Base-by-base conservation (phyloP, 2,888 invertebrate species). In the Pristionchus japonicus region DNA sequence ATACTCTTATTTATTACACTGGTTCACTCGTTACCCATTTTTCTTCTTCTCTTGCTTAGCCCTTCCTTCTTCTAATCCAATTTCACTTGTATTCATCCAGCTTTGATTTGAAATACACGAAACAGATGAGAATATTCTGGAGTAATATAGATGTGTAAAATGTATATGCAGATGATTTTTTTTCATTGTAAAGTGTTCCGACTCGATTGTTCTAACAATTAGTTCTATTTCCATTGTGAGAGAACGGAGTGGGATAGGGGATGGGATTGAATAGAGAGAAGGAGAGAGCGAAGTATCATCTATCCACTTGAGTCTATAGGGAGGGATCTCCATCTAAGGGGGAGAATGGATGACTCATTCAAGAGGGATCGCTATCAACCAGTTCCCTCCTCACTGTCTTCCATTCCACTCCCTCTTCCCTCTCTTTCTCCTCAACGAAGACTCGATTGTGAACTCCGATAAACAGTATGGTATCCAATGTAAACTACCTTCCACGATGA, bases 11-110 rank as follows among this genome's bases (percentile, higher is more conserved):
- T 82, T 82, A 82, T 82, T 52, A 47, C 82, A 31, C 82, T 90
- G 88, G 86, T 88, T 74, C 88, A 64, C 88, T 87, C 88, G 87
- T 87, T 89, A 86, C 43, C 17, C 43, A n/a, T 47, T 40, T 11
- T 40, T 52, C 64, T 31, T 86, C 64, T 40, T 11, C 84, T 84
- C 86, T 88, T 88, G 57, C 20, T 27, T 87, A 43, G 87, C 88
- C 85, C 74, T 37, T 77, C 74, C 40, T 85, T 84, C 40, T 17
- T 61, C 17, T 87, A 52, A 74, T 52, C 31, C 49, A 64, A 31
- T 67, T 67, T 15, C 67, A 61, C 67, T 77, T 77, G 77, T 77
- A 47, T 77, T 77, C 77, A 47, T 77, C 77, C 43, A 43, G 23
- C 43, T 43, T 70, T 37, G 37, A 2, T 70, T 77, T 77, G 77